Evolutionary conservation across 2,888 invertebrate genomes (phyloP), one percentile per base, ranked within the genome.

Genomic region (Oxyscelio sp.): DNA sequence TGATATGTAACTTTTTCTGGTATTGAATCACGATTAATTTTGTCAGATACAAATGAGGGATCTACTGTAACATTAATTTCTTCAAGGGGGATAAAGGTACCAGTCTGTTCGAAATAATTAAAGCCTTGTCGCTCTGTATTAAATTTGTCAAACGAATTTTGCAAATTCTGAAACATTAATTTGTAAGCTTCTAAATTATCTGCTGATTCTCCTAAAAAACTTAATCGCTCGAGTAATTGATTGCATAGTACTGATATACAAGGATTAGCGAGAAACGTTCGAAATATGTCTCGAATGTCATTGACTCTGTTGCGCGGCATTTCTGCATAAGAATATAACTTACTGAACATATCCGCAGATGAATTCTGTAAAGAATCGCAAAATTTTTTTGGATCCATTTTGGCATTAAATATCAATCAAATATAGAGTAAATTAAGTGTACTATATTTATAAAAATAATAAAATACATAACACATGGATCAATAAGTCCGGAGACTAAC

Each of bases 81-180:
- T 63, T 63, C 48, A 11, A 68, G 79, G 8, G 79, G 59, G 9
- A 79, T 45, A 27, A 45, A 79, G 43, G 15, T 70, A 15, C 63
- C 54, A 17, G 31, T 52, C 1, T 5, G 2, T 34, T 79, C 40
- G 15, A 79, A 79, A 34, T 48, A 63, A 21, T 43, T 54, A 2
- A 78, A 54, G 27, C 61, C 63, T 48, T 70, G 43, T 13, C 1
- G 1, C 48, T 79, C 71, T 0, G 52, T 71, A 43, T 50, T 9
- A 19, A 80, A 48, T 24, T 19, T 24, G 6, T 48, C 11, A 27
- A 80, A 80, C 22, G 78, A 70, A 48, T 73, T 65, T 50, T 73
- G 66, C n/a, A 80, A 17, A 31, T 48, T 65, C 48, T 2, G 3
- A 5, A 58, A 24, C 73, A 80, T 80, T 22, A n/a, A 11, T 24